phyloP scores from a whole-genome alignment of 2,797 vertebrate species.

The Martes flavigula region DNA sequence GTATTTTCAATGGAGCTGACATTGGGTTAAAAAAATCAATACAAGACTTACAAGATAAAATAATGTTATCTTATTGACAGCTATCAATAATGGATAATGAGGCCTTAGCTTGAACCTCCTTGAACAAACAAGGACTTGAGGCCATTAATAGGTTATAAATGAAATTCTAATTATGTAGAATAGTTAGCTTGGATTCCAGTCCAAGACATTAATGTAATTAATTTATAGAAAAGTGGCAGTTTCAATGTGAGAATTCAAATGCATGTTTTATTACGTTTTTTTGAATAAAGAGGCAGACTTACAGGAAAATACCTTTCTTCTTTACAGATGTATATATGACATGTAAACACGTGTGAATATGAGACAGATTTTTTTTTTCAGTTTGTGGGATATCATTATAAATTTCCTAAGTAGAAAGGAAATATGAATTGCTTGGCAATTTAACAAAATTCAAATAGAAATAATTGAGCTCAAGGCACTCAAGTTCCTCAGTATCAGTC shows the following conservation, averaged over 20 bases:
- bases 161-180: conserved; percentile 47
- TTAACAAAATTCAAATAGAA: conserved; percentile 47
- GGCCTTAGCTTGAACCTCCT: conserved; percentile 44
- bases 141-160: conserved; percentile 44
- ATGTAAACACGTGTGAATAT: background rate
- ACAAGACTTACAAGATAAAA: conserved; percentile 52
- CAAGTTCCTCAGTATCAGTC: background rate
- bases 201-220: conserved; percentile 26
- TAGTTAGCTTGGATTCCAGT: conserved; percentile 24
- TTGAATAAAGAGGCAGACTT: background rate
- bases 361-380: background rate
- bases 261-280: background rate
- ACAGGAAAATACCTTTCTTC: conserved; percentile 2
- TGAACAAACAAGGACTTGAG: conserved; percentile 40
- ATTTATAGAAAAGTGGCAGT: conserved; percentile 21
- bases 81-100: conserved; percentile 66
- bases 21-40: conserved; percentile 50
- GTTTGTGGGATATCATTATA: background rate
- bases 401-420: conserved; percentile 41
- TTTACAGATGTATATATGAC: background rate
- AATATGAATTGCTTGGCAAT: conserved; percentile 31
- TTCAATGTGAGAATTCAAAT: background rate
- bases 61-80: conserved; percentile 57
- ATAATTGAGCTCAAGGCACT: conserved; percentile 43
- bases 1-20: conserved; percentile 28